phyloP scores from a whole-genome alignment of 2,797 vertebrate genomes.

The Lepidocolaptes lacrymiger region DNA sequence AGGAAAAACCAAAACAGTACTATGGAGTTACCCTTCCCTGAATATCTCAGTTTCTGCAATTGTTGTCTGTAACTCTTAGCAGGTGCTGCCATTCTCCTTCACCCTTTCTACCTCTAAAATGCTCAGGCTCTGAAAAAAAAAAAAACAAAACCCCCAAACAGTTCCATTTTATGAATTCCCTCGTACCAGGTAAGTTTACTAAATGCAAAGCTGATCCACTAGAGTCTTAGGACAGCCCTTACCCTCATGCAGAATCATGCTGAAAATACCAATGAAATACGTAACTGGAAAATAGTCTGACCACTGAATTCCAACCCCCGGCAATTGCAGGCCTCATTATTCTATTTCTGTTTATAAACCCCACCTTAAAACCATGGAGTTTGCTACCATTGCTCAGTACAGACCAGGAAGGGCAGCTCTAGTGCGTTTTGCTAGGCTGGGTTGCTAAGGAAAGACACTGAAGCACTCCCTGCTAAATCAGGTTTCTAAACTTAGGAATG shows the following conservation, averaged over 20 bases:
- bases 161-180: not conserved
- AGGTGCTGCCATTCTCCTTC: not conserved
- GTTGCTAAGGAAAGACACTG: constrained; percentile 49
- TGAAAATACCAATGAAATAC: not conserved
- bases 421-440: not conserved
- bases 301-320: not conserved
- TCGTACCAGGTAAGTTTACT: not conserved
- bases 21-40: not conserved
- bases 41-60: not conserved
- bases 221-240: not conserved
- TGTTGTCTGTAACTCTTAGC: not conserved
- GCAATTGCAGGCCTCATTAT: not conserved
- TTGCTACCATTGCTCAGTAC: not conserved
- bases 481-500: constrained; percentile 38
- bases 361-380: constrained; percentile 34
- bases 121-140: not conserved
- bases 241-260: not conserved
- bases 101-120: not conserved
- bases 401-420: constrained; percentile 1
- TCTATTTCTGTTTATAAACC: constrained; percentile 24
- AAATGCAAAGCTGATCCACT: not conserved
- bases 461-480: constrained; percentile 14
- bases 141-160: too few species aligned
- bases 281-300: not conserved
- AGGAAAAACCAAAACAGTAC: not conserved